Percentiles rank a stretch among this genome's conserved stretches.
phyloP scores from a whole-genome alignment of 1,140 invertebrate genomes.

The Bilobella aurantiaca region DNA sequence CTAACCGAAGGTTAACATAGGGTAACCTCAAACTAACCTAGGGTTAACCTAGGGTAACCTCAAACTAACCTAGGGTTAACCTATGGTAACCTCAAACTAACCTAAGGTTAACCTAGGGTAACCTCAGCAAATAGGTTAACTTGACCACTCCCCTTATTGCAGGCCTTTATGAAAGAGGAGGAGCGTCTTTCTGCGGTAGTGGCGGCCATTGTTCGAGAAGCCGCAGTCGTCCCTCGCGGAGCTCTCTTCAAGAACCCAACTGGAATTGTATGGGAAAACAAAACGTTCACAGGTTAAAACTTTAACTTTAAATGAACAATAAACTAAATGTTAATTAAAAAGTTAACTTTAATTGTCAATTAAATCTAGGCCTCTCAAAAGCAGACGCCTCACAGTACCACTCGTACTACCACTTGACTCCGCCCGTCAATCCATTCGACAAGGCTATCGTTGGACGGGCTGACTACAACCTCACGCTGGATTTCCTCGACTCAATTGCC shows the following conservation, averaged over 20 bases:
- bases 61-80: too few species aligned
- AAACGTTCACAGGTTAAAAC: constrained; percentile 51
- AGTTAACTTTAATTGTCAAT: too few species aligned
- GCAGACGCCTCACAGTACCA: constrained; percentile 51
- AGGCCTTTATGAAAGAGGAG: constrained; percentile 58
- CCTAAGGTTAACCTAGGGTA: too few species aligned
- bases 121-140: too few species aligned
- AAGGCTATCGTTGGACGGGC: constrained; percentile 50
- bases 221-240: constrained; percentile 57
- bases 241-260: constrained; percentile 55
- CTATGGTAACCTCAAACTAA: too few species aligned
- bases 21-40: too few species aligned
- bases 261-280: constrained; percentile 54
- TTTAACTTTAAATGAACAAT: not conserved
- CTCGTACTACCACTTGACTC: constrained; percentile 56
- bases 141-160: not conserved
- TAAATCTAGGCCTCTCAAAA: too few species aligned
- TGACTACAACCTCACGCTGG: constrained; percentile 65
- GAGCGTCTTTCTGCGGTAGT: constrained; percentile 58
- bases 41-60: too few species aligned
- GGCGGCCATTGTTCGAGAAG: constrained; percentile 55
- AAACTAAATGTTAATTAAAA: too few species aligned
- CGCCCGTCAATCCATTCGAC: constrained; percentile 56
- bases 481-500: constrained; percentile 63
- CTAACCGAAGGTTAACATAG: too few species aligned